phyloP scores from a whole-genome alignment of 1,140 invertebrate genomes.

The Oncopodura yosiiana region DNA sequence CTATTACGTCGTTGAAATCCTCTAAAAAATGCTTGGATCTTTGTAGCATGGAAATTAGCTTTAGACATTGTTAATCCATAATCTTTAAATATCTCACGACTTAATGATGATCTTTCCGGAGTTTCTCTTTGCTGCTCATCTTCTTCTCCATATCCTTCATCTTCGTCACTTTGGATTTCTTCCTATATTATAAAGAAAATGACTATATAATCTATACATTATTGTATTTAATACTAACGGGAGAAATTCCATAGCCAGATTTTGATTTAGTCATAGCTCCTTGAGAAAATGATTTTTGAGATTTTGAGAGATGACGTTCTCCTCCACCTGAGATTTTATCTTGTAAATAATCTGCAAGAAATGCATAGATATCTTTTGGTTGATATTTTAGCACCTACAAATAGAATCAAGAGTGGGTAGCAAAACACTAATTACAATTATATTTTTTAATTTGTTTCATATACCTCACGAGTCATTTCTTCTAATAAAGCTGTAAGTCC shows the following conservation, averaged over 20 bases:
- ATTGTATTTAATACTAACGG: background rate
- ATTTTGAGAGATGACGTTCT: background rate
- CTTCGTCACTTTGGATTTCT: slow-evolving; percentile 1
- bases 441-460: background rate
- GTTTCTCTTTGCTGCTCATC: too few species aligned
- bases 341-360: slow-evolving; percentile 17
- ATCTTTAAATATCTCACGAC: background rate
- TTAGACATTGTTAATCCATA: slow-evolving; percentile 3
- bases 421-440: background rate
- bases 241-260: slow-evolving; percentile 1
- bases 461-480: slow-evolving; percentile 22
- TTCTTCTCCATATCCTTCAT: background rate
- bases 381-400: slow-evolving; percentile 14
- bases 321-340: background rate
- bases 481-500: slow-evolving; percentile 22
- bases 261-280: background rate
- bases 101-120: background rate
- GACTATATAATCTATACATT: background rate
- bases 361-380: slow-evolving; percentile 16
- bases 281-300: background rate
- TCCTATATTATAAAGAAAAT: background rate
- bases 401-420: too few species aligned
- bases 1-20: slow-evolving; percentile 1
- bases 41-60: slow-evolving; percentile 16
- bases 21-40: slow-evolving; percentile 18